These are phyloP conservation scores for Hylaea fasciaria DNA, from an alignment of 2,888 invertebrate species.

Conservation along the genomic window DNA sequence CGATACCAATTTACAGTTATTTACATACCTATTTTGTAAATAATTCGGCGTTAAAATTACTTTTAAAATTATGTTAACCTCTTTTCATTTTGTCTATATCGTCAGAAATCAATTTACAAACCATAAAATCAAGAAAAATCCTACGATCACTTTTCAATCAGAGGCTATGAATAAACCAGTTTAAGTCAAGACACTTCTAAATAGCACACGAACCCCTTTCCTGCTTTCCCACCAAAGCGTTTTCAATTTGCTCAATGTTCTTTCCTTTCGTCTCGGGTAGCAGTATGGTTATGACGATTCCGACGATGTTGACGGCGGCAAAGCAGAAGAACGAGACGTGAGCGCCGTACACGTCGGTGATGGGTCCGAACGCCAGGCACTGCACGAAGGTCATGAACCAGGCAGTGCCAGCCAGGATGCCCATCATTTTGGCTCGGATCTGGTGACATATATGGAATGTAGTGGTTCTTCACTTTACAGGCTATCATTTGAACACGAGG, in stretches of 20 bases:
- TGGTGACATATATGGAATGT: conserved; percentile 43
- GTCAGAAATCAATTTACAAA: no score
- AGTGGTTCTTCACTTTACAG: no score
- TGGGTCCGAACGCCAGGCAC: conserved; percentile 45
- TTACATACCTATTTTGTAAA: no score
- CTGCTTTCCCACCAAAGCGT: conserved; percentile 31
- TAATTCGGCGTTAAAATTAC: no score
- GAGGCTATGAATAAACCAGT: background rate
- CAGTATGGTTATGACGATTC: conserved; percentile 53
- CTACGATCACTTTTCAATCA: no score
- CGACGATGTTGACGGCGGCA: conserved; percentile 56
- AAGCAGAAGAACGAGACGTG: conserved; percentile 64
- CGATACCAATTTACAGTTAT: no score
- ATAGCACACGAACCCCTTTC: background rate
- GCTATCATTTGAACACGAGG: no score
- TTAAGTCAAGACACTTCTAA: no score
- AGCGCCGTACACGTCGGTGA: conserved; percentile 45
- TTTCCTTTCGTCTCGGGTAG: conserved; percentile 75
- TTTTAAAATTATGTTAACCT: no score
- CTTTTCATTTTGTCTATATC: no score
- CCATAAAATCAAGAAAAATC: no score
- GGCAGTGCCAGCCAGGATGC: conserved; percentile 61
- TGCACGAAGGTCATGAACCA: conserved; percentile 63
- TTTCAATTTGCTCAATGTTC: conserved; percentile 61
- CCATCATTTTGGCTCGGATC: conserved; percentile 66